Evolutionary conservation across 2,113 vertebrate species (phyloP).

Genomic region (Naja naja): DNA sequence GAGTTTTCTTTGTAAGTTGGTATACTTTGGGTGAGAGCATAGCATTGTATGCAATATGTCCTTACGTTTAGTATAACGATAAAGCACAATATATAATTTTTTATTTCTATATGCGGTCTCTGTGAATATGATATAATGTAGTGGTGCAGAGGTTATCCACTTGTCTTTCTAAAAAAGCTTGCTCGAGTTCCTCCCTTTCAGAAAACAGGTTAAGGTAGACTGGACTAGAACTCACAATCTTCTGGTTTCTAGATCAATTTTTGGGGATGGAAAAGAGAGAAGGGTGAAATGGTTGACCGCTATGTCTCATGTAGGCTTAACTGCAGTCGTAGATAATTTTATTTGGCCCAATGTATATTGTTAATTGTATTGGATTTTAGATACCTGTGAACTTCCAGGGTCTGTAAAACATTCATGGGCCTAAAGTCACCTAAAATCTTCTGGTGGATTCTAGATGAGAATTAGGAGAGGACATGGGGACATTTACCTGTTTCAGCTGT

Average conservation of each 20-base stretch:
- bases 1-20: slow-evolving; percentile 92
- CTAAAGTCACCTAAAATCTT: not conserved
- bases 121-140: not conserved
- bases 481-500: not conserved
- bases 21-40: not conserved
- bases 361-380: not conserved
- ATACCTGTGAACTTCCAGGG: not conserved
- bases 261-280: not conserved
- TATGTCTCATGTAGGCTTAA: not conserved
- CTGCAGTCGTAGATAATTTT: not conserved
- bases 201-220: not conserved
- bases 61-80: not conserved
- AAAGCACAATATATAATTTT: not conserved
- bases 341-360: not conserved
- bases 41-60: not conserved
- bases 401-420: not conserved
- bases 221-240: not conserved
- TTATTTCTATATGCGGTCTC: not conserved
- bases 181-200: not conserved
- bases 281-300: not conserved
- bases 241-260: not conserved
- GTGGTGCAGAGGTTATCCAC: not conserved
- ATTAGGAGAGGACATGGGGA: not conserved
- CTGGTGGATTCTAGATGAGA: not conserved
- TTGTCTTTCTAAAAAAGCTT: not conserved